Percentiles rank a stretch among this genome's conserved stretches.
Evolutionary conservation across 2,113 vertebrate species (phyloP).

Genomic region (Grantiella picta): DNA sequence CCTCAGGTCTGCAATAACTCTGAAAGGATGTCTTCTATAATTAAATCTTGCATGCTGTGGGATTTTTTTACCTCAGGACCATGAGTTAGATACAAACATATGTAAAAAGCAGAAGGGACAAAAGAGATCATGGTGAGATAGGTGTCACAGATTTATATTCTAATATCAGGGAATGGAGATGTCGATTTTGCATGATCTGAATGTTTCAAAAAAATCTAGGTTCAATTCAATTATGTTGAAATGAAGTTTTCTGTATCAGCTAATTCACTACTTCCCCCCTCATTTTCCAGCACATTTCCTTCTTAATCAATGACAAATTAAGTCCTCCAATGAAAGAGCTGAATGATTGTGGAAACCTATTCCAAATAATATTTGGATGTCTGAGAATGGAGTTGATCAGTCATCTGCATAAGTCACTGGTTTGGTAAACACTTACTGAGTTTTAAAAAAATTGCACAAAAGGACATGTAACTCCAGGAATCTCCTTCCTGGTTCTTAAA

Average conservation of each 20-base stretch:
- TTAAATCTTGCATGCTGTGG: background rate
- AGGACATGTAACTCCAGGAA: background rate
- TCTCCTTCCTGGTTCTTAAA: background rate
- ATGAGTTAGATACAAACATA: background rate
- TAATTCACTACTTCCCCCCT: background rate
- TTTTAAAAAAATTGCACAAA: background rate
- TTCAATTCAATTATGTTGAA: background rate
- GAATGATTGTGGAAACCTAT: background rate
- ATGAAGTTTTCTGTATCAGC: background rate
- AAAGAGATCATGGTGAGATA: background rate
- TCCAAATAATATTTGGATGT: background rate
- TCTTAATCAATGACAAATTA: background rate
- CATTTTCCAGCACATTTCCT: background rate
- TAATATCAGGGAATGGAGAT: background rate
- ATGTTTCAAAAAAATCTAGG: background rate
- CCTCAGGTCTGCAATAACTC: background rate
- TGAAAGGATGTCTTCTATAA: background rate
- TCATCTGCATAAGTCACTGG: background rate
- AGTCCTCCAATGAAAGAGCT: background rate
- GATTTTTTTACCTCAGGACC: background rate
- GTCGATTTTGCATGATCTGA: background rate
- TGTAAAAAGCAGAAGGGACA: background rate
- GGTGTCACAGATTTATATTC: background rate
- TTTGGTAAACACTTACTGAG: background rate
- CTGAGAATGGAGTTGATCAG: background rate